Evolutionary conservation across 2,797 vertebrate species (phyloP), one percentile per base, ranked within the genome.

Genomic region (Lacerta bilineata): DNA sequence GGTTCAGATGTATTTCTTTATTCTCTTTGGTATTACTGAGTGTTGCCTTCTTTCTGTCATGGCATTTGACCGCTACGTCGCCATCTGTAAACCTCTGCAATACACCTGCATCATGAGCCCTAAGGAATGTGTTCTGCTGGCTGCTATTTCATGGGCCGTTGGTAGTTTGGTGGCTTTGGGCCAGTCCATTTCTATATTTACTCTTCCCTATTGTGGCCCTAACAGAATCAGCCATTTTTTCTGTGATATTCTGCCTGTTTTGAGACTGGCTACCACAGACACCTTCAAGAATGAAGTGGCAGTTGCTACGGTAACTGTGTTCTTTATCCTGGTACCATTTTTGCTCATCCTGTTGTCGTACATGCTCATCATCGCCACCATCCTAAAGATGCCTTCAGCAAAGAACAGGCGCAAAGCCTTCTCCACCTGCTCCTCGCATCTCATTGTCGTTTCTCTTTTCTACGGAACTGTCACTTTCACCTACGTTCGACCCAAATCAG

Each of bases 291-390:
- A 92, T 0, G 91, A 95, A 77, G 80, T 95, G 79, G 92, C 87
- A 0, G 84, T 94, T 77, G 83, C 93, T 55, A 79, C 85, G 3
- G 83, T 93, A 78, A 94, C 94, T 0, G 88, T 89, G 79, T 77
- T 94, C 69, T 93, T 95, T 68, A 75, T 76, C 39, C n/a, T 94
- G 83, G 55, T 87, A 50, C 97, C 96, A 0, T 96, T 97, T 75
- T 79, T 95, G 50, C 93, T 97, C 75, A 97, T 97, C 29, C 43
- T 97, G 25, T 89, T 92, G 36, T 97, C 97, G 1, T 97, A 97
- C 1, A 43, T 91, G 25, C 87, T 91, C 59, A 97, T 97, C 69
- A 91, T 95, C 3, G 36, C 93, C 74, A 90, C 95, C 8, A 75
- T 97, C 46, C 90, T 94, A 18, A 95, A 68, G 36, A 96, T 96